phyloP scores from a whole-genome alignment of 1,140 invertebrate species.

The Himalopsyche phryganea region DNA sequence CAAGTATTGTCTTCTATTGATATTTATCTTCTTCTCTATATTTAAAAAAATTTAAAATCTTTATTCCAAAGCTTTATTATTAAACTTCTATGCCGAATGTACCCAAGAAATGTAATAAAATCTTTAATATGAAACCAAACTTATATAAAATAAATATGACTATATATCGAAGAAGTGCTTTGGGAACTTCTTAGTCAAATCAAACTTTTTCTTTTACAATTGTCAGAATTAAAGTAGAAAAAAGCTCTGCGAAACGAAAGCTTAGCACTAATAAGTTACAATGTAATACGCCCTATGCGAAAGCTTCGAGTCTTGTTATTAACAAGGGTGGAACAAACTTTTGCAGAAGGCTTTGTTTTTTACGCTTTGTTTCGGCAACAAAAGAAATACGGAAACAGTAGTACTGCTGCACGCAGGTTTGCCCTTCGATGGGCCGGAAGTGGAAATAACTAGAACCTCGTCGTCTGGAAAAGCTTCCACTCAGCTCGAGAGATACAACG shows the following conservation, averaged over 20 bases:
- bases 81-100: too few species aligned
- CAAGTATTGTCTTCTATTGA: too few species aligned
- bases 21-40: too few species aligned
- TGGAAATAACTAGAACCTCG: slow-evolving; percentile 7
- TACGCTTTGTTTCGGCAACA: slow-evolving; percentile 8
- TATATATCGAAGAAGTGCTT: too few species aligned
- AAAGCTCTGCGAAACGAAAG: background rate
- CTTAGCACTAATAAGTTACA: slow-evolving; percentile 1
- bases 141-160: too few species aligned
- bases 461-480: background rate
- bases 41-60: too few species aligned
- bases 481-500: background rate
- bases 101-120: too few species aligned
- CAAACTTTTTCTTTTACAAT: too few species aligned
- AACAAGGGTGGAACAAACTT: slow-evolving; percentile 8
- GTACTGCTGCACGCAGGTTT: slow-evolving; percentile 11
- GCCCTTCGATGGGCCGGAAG: slow-evolving; percentile 5
- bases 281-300: slow-evolving; percentile 3
- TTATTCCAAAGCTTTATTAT: too few species aligned
- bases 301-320: background rate
- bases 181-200: too few species aligned
- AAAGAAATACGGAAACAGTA: slow-evolving; percentile 16
- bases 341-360: slow-evolving; percentile 11
- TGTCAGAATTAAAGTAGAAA: too few species aligned
- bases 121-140: too few species aligned